These are phyloP conservation scores for Holacanthella duospinosa DNA, from an alignment of 2,888 invertebrate genomes.

Conservation along the genomic window DNA sequence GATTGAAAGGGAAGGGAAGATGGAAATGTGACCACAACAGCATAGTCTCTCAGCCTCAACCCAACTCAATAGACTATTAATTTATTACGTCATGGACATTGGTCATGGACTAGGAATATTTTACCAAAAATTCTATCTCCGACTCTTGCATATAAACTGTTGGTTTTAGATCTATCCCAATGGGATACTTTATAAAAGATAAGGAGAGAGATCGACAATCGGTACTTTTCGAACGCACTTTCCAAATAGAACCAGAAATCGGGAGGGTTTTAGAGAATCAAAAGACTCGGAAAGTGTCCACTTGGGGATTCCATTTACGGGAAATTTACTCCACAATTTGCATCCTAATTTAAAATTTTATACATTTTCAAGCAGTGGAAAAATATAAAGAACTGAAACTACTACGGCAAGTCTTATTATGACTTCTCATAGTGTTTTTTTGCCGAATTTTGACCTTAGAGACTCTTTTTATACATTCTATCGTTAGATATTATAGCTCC, in stretches of 20 bases:
- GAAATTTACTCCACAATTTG: neutral
- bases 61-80: neutral
- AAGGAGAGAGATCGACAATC: neutral
- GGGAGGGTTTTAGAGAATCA: neutral
- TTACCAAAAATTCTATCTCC: neutral
- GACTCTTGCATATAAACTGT: neutral
- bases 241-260: neutral
- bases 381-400: too few relatives aligned
- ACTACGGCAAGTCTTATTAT: neutral
- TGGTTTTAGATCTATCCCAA: neutral
- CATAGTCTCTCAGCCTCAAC: neutral
- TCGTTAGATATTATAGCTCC: too few relatives aligned
- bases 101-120: neutral
- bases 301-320: constrained; percentile 3
- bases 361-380: neutral
- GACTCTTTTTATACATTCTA: neutral
- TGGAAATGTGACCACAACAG: constrained; percentile 2
- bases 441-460: neutral
- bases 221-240: neutral
- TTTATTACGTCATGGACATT: constrained; percentile 4
- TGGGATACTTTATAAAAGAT: constrained; percentile 1
- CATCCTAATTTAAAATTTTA: neutral
- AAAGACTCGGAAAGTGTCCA: neutral
- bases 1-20: neutral
- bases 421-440: neutral